Evolutionary conservation across 2,888 invertebrate species (phyloP).

Genomic region (Ernsta delagoae): DNA sequence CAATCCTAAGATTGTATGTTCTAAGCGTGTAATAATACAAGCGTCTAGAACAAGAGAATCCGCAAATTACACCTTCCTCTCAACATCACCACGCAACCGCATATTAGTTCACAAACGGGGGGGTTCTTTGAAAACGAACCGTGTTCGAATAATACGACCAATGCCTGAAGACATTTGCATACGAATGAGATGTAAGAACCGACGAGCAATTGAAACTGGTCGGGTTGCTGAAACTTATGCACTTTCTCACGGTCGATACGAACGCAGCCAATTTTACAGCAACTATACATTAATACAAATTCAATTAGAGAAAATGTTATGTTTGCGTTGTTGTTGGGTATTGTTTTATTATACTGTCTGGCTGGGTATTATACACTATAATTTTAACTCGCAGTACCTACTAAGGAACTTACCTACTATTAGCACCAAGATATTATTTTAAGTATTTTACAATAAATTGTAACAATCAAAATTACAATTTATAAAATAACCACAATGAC

Average conservation of each 20-base stretch:
- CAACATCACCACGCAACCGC: constrained; percentile 43
- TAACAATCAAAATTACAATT: no score
- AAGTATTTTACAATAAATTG: no score
- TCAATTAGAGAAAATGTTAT: constrained; percentile 71
- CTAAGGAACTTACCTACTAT: no score
- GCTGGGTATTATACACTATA: no score
- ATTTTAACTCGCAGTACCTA: no score
- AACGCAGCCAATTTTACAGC: constrained; percentile 78
- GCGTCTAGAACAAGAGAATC: constrained; percentile 43
- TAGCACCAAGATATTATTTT: no score
- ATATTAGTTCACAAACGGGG: constrained; percentile 42
- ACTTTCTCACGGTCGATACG: constrained; percentile 74
- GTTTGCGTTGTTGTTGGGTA: constrained; percentile 54
- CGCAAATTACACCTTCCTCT: constrained; percentile 46
- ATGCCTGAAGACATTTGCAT: constrained; percentile 53
- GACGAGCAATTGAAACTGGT: constrained; percentile 55
- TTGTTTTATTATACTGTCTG: no score
- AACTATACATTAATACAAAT: constrained; percentile 78
- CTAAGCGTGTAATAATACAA: constrained; percentile 45
- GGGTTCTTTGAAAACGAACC: constrained; percentile 41
- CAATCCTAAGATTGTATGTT: constrained; percentile 12
- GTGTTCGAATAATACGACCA: constrained; percentile 45
- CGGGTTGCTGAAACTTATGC: constrained; percentile 58
- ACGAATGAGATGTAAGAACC: constrained; percentile 57
- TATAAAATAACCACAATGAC: no score